Conservation (phyloP, 2,113 vertebrate species). For the Halcyon malimbica region DNA sequence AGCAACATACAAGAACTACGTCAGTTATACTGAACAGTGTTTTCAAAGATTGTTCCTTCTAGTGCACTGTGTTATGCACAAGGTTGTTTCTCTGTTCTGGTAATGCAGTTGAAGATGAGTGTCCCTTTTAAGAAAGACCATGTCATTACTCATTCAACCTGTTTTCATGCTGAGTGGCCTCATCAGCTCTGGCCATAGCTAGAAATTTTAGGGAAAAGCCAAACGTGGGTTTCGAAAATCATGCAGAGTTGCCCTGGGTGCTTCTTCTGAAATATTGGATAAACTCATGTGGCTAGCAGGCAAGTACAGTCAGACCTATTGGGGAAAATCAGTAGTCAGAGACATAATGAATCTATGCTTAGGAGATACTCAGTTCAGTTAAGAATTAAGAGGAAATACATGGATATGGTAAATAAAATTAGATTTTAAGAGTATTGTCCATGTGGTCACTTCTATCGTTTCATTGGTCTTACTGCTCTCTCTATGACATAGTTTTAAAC, state of each 20-base stretch:
- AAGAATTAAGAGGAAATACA: neutral
- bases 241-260: neutral
- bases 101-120: neutral
- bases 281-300: neutral
- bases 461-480: neutral
- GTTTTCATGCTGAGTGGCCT: neutral
- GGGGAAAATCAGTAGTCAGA: neutral
- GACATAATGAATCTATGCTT: neutral
- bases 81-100: neutral
- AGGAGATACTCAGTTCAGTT: neutral
- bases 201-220: neutral
- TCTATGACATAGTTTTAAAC: neutral
- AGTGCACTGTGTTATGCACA: neutral
- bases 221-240: neutral
- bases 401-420: neutral
- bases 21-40: neutral
- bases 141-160: neutral
- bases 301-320: neutral
- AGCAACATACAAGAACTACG: neutral
- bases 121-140: neutral
- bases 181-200: neutral
- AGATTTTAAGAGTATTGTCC: neutral
- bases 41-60: neutral
- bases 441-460: neutral
- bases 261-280: neutral